Percentiles rank a stretch among this genome's conserved stretches.
Conservation (phyloP, 2,113 vertebrate genomes). For the Dascyllus trimaculatus region DNA sequence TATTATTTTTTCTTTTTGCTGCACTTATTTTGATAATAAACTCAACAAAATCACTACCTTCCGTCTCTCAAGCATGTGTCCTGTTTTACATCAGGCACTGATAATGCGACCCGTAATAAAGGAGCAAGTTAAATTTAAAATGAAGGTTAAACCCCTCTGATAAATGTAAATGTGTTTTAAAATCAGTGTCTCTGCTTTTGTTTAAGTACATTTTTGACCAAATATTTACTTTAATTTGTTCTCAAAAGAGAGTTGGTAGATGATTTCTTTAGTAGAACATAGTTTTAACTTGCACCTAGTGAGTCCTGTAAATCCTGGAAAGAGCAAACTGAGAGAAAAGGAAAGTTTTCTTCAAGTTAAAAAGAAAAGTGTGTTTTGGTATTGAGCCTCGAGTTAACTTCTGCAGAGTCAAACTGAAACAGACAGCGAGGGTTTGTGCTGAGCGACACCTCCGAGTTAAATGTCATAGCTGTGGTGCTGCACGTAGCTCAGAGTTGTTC, state of each 20-base stretch:
- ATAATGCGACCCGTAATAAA: too few species aligned
- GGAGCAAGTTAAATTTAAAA: too few species aligned
- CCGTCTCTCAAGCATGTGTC: background rate
- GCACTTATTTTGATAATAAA: background rate
- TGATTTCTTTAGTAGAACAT: too few species aligned
- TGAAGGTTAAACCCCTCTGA: too few species aligned
- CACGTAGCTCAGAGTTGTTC: background rate
- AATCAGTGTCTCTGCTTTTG: too few species aligned
- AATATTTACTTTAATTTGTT: too few species aligned
- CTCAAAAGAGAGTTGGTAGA: too few species aligned
- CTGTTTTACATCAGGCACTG: too few species aligned
- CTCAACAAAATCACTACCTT: background rate
- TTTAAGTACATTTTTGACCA: too few species aligned
- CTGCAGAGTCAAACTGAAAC: background rate
- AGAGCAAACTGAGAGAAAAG: background rate
- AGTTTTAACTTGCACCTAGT: too few species aligned
- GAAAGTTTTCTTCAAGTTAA: background rate
- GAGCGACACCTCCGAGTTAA: background rate
- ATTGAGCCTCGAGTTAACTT: background rate
- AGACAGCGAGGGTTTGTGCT: background rate
- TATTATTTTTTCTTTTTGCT: background rate
- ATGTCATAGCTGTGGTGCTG: conserved; percentile 1
- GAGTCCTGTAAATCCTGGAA: background rate
- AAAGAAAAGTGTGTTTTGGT: background rate
- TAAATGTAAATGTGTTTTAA: too few species aligned